Conservation (phyloP, 2,797 vertebrate genomes). For the Cryptoprocta ferox region DNA sequence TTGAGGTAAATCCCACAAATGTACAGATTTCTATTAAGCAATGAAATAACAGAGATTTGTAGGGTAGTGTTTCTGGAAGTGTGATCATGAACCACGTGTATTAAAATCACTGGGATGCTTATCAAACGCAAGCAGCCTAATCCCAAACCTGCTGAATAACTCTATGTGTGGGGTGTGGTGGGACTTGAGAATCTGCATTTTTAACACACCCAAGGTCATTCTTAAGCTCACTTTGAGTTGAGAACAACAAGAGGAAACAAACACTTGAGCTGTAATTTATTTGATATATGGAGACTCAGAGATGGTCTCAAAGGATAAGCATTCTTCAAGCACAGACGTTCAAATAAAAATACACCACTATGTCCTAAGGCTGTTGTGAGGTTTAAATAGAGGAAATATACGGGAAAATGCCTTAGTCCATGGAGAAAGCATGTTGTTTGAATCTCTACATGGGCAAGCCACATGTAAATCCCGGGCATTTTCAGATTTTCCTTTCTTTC, state of each 20-base stretch:
- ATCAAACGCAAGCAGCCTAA: background rate
- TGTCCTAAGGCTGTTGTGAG: background rate
- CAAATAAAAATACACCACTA: background rate
- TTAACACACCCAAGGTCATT: background rate
- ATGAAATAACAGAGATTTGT: background rate
- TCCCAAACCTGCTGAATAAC: background rate
- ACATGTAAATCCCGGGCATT: background rate
- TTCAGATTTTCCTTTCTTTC: background rate
- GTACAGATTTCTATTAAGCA: background rate
- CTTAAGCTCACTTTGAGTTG: background rate
- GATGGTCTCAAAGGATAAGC: background rate
- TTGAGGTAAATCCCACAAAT: background rate
- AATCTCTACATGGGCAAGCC: background rate
- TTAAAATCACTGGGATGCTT: background rate
- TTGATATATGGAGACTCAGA: background rate
- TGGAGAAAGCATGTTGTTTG: background rate
- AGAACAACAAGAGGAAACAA: background rate
- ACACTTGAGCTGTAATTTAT: background rate
- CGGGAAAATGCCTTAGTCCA: background rate
- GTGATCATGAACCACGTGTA: background rate
- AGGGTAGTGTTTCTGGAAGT: background rate
- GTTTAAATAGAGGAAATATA: background rate
- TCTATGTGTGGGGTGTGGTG: background rate
- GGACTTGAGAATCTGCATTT: background rate
- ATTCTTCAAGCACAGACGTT: background rate